Conservation (phyloP, 1,140 invertebrate genomes). For the Drosophila biarmipes region DNA sequence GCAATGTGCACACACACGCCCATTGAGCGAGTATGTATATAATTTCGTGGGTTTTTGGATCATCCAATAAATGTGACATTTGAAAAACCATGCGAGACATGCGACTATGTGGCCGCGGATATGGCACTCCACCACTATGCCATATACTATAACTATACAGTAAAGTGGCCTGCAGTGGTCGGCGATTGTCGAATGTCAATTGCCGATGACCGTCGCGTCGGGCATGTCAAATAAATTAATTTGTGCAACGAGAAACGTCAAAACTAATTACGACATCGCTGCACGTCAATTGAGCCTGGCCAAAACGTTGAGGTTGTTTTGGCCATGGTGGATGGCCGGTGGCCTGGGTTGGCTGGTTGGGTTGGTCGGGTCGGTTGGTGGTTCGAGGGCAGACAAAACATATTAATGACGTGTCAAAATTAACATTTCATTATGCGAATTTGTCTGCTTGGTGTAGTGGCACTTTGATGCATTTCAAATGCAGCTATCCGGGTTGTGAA, state of each 20-base stretch:
- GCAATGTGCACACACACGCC: constrained; percentile 11
- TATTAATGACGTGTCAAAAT: constrained; percentile 84
- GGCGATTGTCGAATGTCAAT: constrained; percentile 73
- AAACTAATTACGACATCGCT: constrained; percentile 80
- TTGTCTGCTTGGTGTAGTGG: constrained; percentile 35
- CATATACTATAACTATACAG: neutral
- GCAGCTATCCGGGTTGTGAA: constrained; percentile 5
- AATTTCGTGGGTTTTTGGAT: constrained; percentile 46
- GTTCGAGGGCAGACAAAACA: constrained; percentile 72
- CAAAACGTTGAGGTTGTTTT: constrained; percentile 42
- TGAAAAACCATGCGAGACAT: constrained; percentile 60
- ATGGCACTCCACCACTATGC: neutral
- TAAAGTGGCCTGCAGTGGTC: constrained; percentile 8
- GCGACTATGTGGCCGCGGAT: constrained; percentile 24
- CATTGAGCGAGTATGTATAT: constrained; percentile 14
- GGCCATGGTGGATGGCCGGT: constrained; percentile 4
- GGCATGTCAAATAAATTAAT: constrained; percentile 84
- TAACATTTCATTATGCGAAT: constrained; percentile 83
- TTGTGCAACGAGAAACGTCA: constrained; percentile 84
- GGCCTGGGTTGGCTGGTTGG: constrained; percentile 1
- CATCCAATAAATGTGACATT: constrained; percentile 71
- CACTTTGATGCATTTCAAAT: constrained; percentile 41
- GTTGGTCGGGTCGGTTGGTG: neutral
- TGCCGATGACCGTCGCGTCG: constrained; percentile 61
- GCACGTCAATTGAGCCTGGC: constrained; percentile 63